Evolutionary conservation across 2,888 invertebrate species (phyloP), one percentile per base, ranked within the genome.

Genomic region (Abrostola tripartita): DNA sequence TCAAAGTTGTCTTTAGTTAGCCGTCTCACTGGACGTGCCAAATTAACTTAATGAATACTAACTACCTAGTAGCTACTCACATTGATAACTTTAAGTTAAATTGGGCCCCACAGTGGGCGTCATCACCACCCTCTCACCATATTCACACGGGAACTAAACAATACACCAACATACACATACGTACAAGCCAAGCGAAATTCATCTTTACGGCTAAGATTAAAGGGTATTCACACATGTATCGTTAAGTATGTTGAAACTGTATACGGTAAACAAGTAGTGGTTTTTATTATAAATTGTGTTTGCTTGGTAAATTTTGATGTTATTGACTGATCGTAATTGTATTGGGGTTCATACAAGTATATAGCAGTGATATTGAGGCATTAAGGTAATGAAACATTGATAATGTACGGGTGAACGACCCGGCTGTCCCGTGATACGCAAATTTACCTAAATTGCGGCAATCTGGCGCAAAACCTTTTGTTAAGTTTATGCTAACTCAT

Each of bases 91-190:
- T 61, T 58, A 71, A 77, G 73, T 80, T 73, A 72, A 70, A 68
- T 71, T 66, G 59, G 64, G 66, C 58, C 76, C 78, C 79, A 69
- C 59, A 49, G 52, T 52, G 65, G 66, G 59, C 41, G 65, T 71
- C 81, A 69, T 65, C 83, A 47, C 49, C 68, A 53, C 67, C 65
- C 82, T 79, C 79, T 67, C 71, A 60, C 67, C 24, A 62, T 78
- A 83, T 86, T 92, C 91, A 91, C 91, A 91, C 89, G 91, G 91
- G 91, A 91, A 92, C 86, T 47, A 50, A 58, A 49, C 51, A 51
- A 51, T 49, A 51, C 12, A 59, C 71, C 52, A 74, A 71, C 49
- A 36, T 50, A 59, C 37, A 47, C 24, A 12, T 52, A 64, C 41
- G 35, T 37, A 37, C 11, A 0, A 49, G 42, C 35, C 63, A 70